Evolutionary conservation across 2,113 vertebrate genomes (phyloP).

Genomic region (Calidris pygmaea): DNA sequence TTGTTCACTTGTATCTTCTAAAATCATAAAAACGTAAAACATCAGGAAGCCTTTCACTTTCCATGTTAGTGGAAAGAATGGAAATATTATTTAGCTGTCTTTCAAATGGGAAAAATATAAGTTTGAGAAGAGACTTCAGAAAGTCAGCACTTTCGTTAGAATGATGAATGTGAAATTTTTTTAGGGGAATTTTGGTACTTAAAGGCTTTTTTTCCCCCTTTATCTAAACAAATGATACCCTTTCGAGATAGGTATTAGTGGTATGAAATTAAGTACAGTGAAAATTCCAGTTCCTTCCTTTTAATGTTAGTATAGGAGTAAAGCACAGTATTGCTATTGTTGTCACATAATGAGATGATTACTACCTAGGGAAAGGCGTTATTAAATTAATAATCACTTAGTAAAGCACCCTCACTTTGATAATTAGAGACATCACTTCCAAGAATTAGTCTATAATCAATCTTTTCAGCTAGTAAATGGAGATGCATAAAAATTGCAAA

Average conservation of each 20-base stretch:
- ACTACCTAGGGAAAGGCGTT: conserved; percentile 33
- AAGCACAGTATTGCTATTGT: neutral
- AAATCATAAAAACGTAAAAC: neutral
- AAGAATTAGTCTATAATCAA: conserved; percentile 37
- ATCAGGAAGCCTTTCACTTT: neutral
- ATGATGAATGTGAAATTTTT: neutral
- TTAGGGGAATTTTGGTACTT: neutral
- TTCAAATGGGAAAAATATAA: neutral
- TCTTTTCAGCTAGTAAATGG: conserved; percentile 2
- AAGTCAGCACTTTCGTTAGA: neutral
- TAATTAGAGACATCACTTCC: conserved; percentile 40
- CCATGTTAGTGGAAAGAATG: neutral
- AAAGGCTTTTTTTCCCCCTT: neutral
- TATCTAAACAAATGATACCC: neutral
- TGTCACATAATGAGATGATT: conserved; percentile 54
- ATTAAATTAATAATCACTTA: conserved; percentile 52
- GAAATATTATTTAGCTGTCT: neutral
- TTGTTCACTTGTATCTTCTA: neutral
- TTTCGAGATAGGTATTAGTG: neutral
- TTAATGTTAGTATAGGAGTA: neutral
- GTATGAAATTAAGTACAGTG: neutral
- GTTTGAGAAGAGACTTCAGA: neutral
- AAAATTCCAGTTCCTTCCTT: neutral
- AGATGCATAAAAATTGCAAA: neutral
- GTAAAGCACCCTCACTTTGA: conserved; percentile 22